phyloP scores from a whole-genome alignment of 2,888 invertebrate species.

The Encarsia formosa region DNA sequence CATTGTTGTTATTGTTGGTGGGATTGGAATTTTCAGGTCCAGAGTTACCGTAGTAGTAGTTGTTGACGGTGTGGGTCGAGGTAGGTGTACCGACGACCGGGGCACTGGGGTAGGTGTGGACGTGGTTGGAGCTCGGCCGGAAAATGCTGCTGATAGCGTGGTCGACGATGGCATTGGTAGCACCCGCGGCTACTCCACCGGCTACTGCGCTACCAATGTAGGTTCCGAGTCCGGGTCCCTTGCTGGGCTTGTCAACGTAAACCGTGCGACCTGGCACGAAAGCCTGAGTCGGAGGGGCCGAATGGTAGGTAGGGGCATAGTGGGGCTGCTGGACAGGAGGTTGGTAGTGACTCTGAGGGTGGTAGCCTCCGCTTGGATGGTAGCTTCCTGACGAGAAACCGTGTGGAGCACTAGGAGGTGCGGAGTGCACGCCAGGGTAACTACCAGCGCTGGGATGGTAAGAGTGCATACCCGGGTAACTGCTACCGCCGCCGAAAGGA shows the following conservation, averaged over 20 bases:
- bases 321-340: no score
- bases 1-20: neutral
- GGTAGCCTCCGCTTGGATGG: neutral
- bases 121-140: slow-evolving; percentile 2
- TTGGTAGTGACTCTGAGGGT: no score
- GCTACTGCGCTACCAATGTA: slow-evolving; percentile 5
- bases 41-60: slow-evolving; percentile 5
- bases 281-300: neutral
- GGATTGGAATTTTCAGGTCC: neutral
- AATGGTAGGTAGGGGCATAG: neutral
- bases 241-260: slow-evolving; percentile 8
- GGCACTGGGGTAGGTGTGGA: slow-evolving; percentile 14
- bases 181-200: slow-evolving; percentile 15
- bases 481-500: neutral
- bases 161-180: slow-evolving; percentile 15
- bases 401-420: no score
- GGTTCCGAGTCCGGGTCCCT: slow-evolving; percentile 10
- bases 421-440: neutral
- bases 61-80: slow-evolving; percentile 5
- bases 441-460: neutral
- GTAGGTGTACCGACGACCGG: slow-evolving; percentile 14
- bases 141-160: slow-evolving; percentile 18
- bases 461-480: no score
- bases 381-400: no score
- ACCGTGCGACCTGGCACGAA: slow-evolving; percentile 9